Evolutionary conservation across 2,113 vertebrate species (phyloP), one percentile per base, ranked within the genome.

Genomic region (Emydura subglobosa): DNA sequence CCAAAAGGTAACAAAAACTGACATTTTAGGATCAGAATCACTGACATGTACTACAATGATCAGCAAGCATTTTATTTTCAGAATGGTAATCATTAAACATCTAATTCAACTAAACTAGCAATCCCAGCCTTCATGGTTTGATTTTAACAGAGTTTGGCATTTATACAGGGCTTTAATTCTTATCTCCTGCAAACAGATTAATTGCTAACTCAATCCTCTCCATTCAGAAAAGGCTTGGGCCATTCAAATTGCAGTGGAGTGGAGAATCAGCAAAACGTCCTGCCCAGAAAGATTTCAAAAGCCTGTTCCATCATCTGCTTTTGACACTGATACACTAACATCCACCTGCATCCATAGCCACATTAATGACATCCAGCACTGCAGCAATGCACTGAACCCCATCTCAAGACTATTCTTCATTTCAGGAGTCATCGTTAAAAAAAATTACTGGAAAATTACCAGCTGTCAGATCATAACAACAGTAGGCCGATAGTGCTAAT

Each of bases 101-200:
- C 54, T 24, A 86, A 85, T 90, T 83, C 79, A 92, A 91, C 47
- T 81, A 83, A 92, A 94, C 88, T 65, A 92, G 44, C 29, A 82
- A n/a, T 72, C 31, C 24, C 16, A 19, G 86, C 88, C 85, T n/a
- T 94, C 85, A 87, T 79, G 81, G 57, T 90, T 93, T 86, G 86
- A 89, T 88, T 96, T 92, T 92, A 95, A 91, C 53, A 76, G 79
- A 93, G 57, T 44, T 95, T 88, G 87, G 83, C 87, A 87, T 81
- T 90, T 79, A 9, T 79, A 68, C 72, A 68, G 79, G 65, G 65
- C n/a, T 83, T 91, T 78, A 10, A 86, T 79, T 94, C 96, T 87
- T 92, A 74, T 79, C 92, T 95, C 93, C 76, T 53, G 47, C 78
- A 86, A 96, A 88, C 47, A 95, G 85, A 68, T 83, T 49, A 86